Base-by-base conservation (phyloP, 2,797 vertebrate genomes). In the Hydrocynus forskahlii region DNA sequence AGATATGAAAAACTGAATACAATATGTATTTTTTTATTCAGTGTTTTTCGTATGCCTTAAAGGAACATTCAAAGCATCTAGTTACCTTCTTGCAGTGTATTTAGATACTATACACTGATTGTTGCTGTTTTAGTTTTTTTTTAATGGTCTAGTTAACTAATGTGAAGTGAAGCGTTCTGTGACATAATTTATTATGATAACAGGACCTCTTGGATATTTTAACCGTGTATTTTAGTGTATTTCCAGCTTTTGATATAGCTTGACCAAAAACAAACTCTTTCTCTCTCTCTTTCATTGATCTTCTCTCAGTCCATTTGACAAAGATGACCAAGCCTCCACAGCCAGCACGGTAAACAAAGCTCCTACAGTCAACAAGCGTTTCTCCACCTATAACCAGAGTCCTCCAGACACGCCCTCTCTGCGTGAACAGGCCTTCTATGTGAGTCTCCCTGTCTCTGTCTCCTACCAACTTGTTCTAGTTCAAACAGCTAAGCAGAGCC, bases 371-470 rank as follows among this genome's bases (percentile, higher is more conserved):
- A 98, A 94, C 88, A 99, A 99, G 88, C 95, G 97, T 62, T 95
- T 98, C 88, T 98, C 97, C 45, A 96, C 96, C 70, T 97, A 98
- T 83, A 97, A 96, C 91, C 97, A 97, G 92, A 98, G 96, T 83
- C 97, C 97, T 0, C 97, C 97, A 0, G 97, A 98, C 85, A 98
- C 97, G 0, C 97, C 98, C 0, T 97, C 97, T 2, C 89, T 97
- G 89, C 94, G 96, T 12, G 97, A 98, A 82, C 97, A 99, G 91
- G 98, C 96, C 66, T 99, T 99, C 88, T 97, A 97, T 59, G 98
- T 99, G 92, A 98, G 98, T 96, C 45, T 84, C 12, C 79, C 40
- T 14, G 0, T 52, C 50, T 54, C 50, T 86, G 48, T 52, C 1
- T 29, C 10, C 13, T 17, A 52, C 45, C n/a, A 21, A 10, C 62